phyloP scores from a whole-genome alignment of 1,140 invertebrate genomes.

The Pseudomyrmex concolor region DNA sequence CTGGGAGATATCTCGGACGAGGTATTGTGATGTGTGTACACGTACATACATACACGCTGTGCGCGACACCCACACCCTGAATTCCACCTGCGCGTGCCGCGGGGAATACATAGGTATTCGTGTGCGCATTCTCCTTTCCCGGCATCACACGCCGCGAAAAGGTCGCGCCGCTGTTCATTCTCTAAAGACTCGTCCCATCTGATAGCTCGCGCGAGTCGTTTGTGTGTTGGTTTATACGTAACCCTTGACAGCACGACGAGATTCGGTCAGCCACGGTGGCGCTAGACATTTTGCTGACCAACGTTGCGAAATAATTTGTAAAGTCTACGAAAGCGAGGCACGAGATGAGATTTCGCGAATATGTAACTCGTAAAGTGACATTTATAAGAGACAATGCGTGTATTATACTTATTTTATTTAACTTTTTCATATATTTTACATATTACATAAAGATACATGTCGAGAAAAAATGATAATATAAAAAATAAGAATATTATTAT shows the following conservation, averaged over 20 bases:
- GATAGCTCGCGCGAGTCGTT: slow-evolving; percentile 2
- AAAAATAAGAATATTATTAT: not conserved
- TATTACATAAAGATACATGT: too few species aligned
- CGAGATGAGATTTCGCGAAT: not conserved
- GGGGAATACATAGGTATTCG: slow-evolving; percentile 61
- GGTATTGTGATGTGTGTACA: slow-evolving; percentile 82
- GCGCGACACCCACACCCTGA: slow-evolving; percentile 63
- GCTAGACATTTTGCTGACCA: slow-evolving; percentile 5
- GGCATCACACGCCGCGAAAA: slow-evolving; percentile 58
- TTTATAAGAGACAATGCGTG: not conserved
- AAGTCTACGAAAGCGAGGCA: not conserved
- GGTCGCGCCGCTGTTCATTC: slow-evolving; percentile 55
- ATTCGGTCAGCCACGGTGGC: slow-evolving; percentile 23
- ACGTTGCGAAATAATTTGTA: slow-evolving; percentile 26
- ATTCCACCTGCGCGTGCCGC: slow-evolving; percentile 71
- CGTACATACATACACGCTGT: slow-evolving; percentile 76
- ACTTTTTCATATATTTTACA: too few species aligned
- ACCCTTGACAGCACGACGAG: not conserved
- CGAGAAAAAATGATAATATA: too few species aligned
- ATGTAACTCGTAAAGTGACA: not conserved
- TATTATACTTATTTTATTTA: too few species aligned
- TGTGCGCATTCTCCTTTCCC: slow-evolving; percentile 67
- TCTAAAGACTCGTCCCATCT: slow-evolving; percentile 51
- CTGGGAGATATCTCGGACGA: slow-evolving; percentile 93
- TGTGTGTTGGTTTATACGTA: not conserved